These are phyloP conservation scores for Abramis brama DNA, from an alignment of 2,113 vertebrate species.

Conservation along the genomic window DNA sequence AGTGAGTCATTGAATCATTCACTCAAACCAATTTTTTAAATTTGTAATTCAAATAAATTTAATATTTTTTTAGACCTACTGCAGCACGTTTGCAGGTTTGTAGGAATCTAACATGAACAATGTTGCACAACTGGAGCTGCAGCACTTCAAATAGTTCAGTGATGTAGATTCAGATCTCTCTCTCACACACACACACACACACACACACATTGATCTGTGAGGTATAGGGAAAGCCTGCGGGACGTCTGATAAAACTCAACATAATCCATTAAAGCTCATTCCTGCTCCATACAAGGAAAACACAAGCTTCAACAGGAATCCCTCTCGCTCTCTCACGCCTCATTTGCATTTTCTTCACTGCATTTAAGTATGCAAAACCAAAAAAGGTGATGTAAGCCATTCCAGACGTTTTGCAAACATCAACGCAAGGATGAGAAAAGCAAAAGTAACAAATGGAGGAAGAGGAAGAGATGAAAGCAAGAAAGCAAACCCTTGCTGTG, in stretches of 20 bases:
- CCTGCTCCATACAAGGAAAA: constrained; percentile 30
- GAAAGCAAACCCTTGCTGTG: not conserved
- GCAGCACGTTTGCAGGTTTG: too few species aligned
- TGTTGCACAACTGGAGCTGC: not conserved
- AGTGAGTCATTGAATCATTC: too few species aligned
- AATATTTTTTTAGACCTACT: too few species aligned
- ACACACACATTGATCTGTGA: not conserved
- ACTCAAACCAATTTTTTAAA: too few species aligned
- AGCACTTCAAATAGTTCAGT: not conserved
- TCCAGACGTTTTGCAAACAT: not conserved
- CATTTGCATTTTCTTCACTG: constrained; percentile 15
- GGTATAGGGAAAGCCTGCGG: constrained; percentile 21
- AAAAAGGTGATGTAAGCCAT: not conserved
- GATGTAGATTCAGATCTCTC: not conserved
- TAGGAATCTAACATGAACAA: too few species aligned
- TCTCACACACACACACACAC: not conserved
- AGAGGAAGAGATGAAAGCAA: not conserved
- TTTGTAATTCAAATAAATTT: too few species aligned
- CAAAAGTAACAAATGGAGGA: not conserved
- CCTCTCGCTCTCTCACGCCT: not conserved
- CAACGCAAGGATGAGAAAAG: not conserved
- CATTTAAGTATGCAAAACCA: constrained; percentile 23
- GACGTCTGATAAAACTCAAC: constrained; percentile 7
- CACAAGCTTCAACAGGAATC: not conserved
- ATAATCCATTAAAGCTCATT: constrained; percentile 49